phyloP scores from a whole-genome alignment of 2,797 vertebrate species.

The Mormyrus proboscirostris region DNA sequence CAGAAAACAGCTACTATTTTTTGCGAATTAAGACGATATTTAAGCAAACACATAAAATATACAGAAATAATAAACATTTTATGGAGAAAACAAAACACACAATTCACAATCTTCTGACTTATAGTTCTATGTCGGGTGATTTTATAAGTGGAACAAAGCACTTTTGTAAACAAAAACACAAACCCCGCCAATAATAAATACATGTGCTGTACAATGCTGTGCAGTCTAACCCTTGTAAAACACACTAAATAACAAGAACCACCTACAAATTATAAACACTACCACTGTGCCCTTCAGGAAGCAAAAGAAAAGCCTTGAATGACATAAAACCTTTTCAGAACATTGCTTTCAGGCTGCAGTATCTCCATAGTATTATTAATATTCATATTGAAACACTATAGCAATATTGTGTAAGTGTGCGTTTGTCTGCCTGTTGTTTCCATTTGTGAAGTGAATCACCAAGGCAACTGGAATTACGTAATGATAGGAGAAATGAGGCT shows the following conservation, averaged over 20 bases:
- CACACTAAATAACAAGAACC: neutral
- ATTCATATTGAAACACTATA: neutral
- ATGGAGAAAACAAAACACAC: neutral
- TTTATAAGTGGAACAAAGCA: neutral
- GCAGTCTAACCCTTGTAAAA: neutral
- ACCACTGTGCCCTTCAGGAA: neutral
- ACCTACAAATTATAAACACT: neutral
- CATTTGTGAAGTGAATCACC: neutral
- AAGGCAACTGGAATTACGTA: neutral
- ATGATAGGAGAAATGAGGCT: neutral
- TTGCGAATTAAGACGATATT: slow-evolving; percentile 13
- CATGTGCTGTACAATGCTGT: neutral
- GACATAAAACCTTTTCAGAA: neutral
- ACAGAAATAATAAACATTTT: slow-evolving; percentile 18
- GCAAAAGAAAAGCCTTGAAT: neutral
- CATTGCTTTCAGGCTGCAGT: neutral
- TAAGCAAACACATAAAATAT: slow-evolving; percentile 23
- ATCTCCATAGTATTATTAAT: neutral
- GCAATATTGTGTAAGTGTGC: neutral
- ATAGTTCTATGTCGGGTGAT: neutral
- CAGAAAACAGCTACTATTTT: neutral
- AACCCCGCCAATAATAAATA: slow-evolving; percentile 1
- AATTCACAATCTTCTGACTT: neutral
- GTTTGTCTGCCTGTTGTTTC: neutral
- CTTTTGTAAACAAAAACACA: slow-evolving; percentile 2